Evolutionary conservation across 2,113 vertebrate species (phyloP).

Genomic region (Gulo gulo): DNA sequence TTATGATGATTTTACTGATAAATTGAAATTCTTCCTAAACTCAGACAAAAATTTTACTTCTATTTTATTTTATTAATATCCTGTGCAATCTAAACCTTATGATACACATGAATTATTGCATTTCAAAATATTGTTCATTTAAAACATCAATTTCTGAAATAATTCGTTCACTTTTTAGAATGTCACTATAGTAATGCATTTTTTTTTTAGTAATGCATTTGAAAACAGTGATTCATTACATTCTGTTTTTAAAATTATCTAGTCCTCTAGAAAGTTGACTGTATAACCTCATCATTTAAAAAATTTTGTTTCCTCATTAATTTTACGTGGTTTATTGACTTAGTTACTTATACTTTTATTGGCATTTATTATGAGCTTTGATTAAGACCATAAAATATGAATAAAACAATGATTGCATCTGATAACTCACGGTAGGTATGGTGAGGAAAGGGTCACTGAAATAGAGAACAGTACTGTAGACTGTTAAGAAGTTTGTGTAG

Average conservation of each 20-base stretch:
- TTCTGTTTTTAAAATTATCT: background rate
- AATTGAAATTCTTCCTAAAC: background rate
- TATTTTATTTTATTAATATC: background rate
- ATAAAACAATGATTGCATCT: background rate
- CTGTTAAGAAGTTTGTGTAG: background rate
- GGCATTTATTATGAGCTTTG: background rate
- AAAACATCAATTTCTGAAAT: constrained; percentile 2
- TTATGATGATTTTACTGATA: background rate
- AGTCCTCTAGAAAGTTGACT: background rate
- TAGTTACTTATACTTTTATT: background rate
- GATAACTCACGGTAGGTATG: background rate
- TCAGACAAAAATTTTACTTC: background rate
- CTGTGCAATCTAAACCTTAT: background rate
- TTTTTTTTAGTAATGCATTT: background rate
- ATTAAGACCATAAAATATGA: background rate
- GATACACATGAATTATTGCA: background rate
- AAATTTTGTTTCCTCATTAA: background rate
- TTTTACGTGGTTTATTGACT: background rate
- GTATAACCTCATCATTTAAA: background rate
- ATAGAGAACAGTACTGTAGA: background rate
- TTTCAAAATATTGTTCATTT: background rate
- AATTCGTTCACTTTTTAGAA: background rate
- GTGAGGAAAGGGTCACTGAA: background rate
- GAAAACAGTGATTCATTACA: background rate
- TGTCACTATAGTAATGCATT: background rate